These are phyloP conservation scores for Cosmia pyralina DNA, from an alignment of 2,888 invertebrate genomes.

Conservation along the genomic window DNA sequence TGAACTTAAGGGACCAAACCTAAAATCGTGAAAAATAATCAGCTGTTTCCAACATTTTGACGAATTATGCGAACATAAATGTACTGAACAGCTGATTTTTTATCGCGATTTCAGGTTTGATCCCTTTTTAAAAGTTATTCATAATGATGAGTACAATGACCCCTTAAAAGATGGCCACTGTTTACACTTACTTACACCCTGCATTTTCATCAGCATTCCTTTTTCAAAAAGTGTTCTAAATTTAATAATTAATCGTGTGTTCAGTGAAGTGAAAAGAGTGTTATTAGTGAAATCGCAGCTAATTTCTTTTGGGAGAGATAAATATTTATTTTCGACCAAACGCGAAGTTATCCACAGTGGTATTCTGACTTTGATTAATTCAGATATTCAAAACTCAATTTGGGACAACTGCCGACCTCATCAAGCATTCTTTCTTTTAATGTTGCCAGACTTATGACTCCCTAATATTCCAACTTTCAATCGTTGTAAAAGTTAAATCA, in stretches of 20 bases:
- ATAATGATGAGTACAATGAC: too few relatives aligned
- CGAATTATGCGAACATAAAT: too few relatives aligned
- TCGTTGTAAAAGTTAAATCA: background rate
- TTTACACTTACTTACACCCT: too few relatives aligned
- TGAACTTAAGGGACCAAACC: too few relatives aligned
- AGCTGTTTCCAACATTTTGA: too few relatives aligned
- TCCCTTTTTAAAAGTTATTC: too few relatives aligned
- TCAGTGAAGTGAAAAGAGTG: slow-evolving; percentile 70
- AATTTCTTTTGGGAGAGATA: slow-evolving; percentile 72
- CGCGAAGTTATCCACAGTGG: slow-evolving; percentile 73
- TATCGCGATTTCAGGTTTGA: too few relatives aligned
- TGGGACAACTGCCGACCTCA: slow-evolving; percentile 54
- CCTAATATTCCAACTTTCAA: slow-evolving; percentile 4
- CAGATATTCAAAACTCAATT: slow-evolving; percentile 78
- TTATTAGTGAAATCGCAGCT: slow-evolving; percentile 78
- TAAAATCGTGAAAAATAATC: too few relatives aligned
- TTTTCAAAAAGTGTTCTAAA: slow-evolving; percentile 48
- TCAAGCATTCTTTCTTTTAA: slow-evolving; percentile 47
- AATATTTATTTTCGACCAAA: slow-evolving; percentile 78
- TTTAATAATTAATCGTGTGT: slow-evolving; percentile 75
- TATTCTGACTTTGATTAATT: slow-evolving; percentile 81
- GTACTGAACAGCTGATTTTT: too few relatives aligned
- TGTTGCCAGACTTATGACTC: slow-evolving; percentile 29
- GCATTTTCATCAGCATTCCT: slow-evolving; percentile 39
- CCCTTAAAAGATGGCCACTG: too few relatives aligned